phyloP scores from a whole-genome alignment of 2,113 vertebrate species.

The Danio rerio region DNA sequence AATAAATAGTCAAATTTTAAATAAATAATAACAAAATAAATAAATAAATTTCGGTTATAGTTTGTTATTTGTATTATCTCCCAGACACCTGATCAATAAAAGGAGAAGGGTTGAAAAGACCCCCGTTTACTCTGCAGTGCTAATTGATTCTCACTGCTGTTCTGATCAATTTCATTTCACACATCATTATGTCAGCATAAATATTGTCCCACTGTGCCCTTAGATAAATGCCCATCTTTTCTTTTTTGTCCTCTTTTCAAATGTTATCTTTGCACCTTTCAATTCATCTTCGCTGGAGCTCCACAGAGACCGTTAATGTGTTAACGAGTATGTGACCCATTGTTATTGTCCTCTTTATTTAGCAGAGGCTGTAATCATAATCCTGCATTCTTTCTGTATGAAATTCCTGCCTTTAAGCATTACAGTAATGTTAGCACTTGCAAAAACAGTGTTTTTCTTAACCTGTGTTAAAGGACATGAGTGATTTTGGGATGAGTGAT shows the following conservation, averaged over 20 bases:
- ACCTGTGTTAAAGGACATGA: constrained; percentile 14
- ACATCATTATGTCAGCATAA: constrained; percentile 57
- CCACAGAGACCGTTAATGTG: constrained; percentile 19
- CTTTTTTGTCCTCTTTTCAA: background rate
- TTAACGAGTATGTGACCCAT: constrained; percentile 7
- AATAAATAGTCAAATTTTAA: too few species aligned
- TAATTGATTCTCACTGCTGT: constrained; percentile 47
- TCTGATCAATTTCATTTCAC: constrained; percentile 60
- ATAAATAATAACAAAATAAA: too few species aligned
- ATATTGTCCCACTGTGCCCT: constrained; percentile 32
- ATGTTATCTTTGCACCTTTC: constrained; percentile 18
- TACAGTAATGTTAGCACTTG: constrained; percentile 1
- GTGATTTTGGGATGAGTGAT: background rate
- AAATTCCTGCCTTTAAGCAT: background rate
- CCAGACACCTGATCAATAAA: constrained; percentile 10
- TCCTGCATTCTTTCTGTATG: constrained; percentile 8
- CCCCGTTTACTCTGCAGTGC: constrained; percentile 28
- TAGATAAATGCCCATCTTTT: constrained; percentile 28
- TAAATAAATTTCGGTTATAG: too few species aligned
- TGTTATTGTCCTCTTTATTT: constrained; percentile 23
- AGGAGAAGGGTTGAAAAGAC: constrained; percentile 9
- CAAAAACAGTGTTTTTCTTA: constrained; percentile 10
- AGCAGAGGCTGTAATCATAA: background rate
- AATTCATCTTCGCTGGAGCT: background rate
- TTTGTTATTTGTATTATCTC: background rate